These are phyloP conservation scores for Melanotus villosus DNA, from an alignment of 2,888 invertebrate genomes.

Conservation along the genomic window DNA sequence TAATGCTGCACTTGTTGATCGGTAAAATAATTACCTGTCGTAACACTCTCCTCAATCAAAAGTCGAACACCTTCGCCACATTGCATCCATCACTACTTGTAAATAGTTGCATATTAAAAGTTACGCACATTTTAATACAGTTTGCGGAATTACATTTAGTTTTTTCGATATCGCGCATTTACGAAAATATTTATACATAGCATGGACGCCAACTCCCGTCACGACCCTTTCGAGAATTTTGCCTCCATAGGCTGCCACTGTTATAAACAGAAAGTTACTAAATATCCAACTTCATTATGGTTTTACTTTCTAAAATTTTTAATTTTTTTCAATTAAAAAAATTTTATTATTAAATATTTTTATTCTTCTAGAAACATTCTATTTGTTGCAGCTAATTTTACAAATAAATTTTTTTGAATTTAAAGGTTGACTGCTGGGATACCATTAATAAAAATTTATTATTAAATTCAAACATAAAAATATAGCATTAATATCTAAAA, in stretches of 20 bases:
- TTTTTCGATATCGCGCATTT: neutral
- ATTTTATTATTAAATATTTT: no score
- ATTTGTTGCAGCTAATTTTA: no score
- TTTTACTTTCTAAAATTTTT: no score
- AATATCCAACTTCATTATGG: no score
- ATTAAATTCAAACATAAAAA: no score
- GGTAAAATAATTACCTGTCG: conserved; percentile 26
- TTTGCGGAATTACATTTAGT: neutral
- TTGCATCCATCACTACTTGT: neutral
- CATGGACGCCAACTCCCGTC: conserved; percentile 36
- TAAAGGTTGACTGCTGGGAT: no score
- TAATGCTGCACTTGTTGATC: conserved; percentile 51
- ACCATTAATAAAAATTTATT: no score
- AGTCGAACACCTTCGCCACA: conserved; percentile 16
- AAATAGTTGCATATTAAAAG: neutral
- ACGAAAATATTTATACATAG: neutral
- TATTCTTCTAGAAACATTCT: no score
- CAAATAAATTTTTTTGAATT: no score
- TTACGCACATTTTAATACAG: neutral
- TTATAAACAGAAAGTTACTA: conserved; percentile 6
- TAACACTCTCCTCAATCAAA: neutral
- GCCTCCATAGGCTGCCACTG: conserved; percentile 30
- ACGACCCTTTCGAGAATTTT: conserved; percentile 18
- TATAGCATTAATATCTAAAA: no score
- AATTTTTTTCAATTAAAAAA: no score